These are phyloP conservation scores for Ctena decussata DNA, from an alignment of 2,888 invertebrate genomes.

Conservation along the genomic window DNA sequence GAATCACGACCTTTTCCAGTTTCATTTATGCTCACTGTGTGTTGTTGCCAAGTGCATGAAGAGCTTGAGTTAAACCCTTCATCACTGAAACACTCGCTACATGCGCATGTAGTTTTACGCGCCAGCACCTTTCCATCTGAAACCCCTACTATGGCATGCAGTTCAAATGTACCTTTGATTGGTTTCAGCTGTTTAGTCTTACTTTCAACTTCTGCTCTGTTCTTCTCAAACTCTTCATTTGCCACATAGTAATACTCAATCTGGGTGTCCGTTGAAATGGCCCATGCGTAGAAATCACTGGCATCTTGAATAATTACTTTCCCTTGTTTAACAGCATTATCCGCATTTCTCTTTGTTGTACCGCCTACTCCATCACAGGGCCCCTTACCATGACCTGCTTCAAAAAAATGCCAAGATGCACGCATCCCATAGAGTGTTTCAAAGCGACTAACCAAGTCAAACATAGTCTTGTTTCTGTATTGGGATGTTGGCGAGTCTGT, in stretches of 20 bases:
- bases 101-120: constrained; percentile 41
- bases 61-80: not conserved
- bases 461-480: constrained; percentile 27
- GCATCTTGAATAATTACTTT: constrained; percentile 23
- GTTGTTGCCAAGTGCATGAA: not conserved
- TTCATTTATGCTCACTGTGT: not conserved
- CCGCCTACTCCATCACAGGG: constrained; percentile 9
- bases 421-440: not conserved
- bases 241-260: not conserved
- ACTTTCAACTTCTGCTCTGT: not conserved
- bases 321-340: constrained; percentile 19
- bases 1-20: not conserved
- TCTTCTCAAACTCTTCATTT: not conserved
- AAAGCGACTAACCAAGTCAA: not conserved
- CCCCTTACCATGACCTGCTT: constrained; percentile 42
- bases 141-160: constrained; percentile 25
- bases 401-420: constrained; percentile 32
- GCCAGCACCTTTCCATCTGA: not conserved
- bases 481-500: constrained; percentile 50
- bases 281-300: constrained; percentile 12
- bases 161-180: constrained; percentile 38
- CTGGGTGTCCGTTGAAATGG: not conserved
- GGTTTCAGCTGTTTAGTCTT: constrained; percentile 10
- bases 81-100: constrained; percentile 30
- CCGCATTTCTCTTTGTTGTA: not conserved